Conservation (phyloP, 2,797 vertebrate species). For the Tokudaia tokunoshimensis region DNA sequence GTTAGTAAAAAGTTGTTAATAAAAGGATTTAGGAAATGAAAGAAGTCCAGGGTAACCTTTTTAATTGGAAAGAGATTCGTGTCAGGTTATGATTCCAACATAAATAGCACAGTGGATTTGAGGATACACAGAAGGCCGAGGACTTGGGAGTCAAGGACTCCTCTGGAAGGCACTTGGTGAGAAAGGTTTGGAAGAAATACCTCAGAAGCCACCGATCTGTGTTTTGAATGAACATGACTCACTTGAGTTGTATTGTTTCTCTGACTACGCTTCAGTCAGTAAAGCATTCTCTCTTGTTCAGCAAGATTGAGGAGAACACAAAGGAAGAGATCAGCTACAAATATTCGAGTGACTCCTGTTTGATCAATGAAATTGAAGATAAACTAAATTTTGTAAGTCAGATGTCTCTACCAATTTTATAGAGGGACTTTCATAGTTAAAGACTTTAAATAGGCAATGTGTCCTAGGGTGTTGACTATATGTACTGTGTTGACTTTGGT, state of each 20-base stretch:
- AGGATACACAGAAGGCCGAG: not conserved
- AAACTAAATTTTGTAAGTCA: not conserved
- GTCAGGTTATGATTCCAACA: not conserved
- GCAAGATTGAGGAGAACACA: not conserved
- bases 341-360: not conserved
- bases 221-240: not conserved
- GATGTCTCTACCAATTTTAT: not conserved
- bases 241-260: not conserved
- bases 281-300: not conserved
- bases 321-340: not conserved
- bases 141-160: slow-evolving; percentile 7
- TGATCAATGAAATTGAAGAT: slow-evolving; percentile 3
- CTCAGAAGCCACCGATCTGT: not conserved
- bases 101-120: not conserved
- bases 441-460: not conserved
- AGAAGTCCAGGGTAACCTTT: slow-evolving; percentile 33
- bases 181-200: not conserved
- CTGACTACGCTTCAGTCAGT: not conserved
- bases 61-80: slow-evolving; percentile 11
- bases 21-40: slow-evolving; percentile 29
- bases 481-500: not conserved
- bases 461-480: not conserved
- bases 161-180: not conserved
- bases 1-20: slow-evolving; percentile 12
- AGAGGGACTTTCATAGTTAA: not conserved